Evolutionary conservation across 2,113 vertebrate species (phyloP), one percentile per base, ranked within the genome.

Genomic region (Phylloscopus trochiloides): DNA sequence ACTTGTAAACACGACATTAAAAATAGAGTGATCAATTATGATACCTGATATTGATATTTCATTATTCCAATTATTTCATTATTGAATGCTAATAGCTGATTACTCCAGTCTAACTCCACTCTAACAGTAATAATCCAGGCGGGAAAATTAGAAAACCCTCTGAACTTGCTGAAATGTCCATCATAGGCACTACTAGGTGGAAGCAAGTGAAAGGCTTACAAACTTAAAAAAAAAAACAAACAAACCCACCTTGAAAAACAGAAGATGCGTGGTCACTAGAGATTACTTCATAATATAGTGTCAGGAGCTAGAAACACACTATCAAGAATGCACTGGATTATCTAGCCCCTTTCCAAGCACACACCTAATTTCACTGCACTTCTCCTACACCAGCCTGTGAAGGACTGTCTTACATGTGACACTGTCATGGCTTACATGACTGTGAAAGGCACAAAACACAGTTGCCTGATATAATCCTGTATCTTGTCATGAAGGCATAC

Each of bases 381-480:
- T 7, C 42, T 58, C 32, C 8, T 22, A 7, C 7, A 32, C 15
- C 22, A 51, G 59, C 9, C 34, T 43, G 34, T 0, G 0, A 81
- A 4, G 3, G 62, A 31, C 21, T 28, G 10, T 40, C 38, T 58
- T 8, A 25, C 29, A 29, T 2, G 24, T 7, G n/a, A 19, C 45
- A 17, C 22, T 14, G 15, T 6, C 50, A 54, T 6, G 8, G 40
- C 38, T n/a, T 3, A 52, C 14, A n/a, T 0, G 0, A 29, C 34
- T n/a, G 29, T 16, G 32, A 87, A 50, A 70, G 15, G 14, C 0
- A 0, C 25, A 74, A 45, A 85, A 75, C 9, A 26, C 21, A 74
- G 36, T 15, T 3, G 24, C 17, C 19, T 7, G 17, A 66, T 13
- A 38, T 1, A 73, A 28, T 29, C 24, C 38, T 25, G 18, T 13